Base-by-base conservation (phyloP, 2,797 vertebrate genomes). In the Acrossocheilus wenchowensis region DNA sequence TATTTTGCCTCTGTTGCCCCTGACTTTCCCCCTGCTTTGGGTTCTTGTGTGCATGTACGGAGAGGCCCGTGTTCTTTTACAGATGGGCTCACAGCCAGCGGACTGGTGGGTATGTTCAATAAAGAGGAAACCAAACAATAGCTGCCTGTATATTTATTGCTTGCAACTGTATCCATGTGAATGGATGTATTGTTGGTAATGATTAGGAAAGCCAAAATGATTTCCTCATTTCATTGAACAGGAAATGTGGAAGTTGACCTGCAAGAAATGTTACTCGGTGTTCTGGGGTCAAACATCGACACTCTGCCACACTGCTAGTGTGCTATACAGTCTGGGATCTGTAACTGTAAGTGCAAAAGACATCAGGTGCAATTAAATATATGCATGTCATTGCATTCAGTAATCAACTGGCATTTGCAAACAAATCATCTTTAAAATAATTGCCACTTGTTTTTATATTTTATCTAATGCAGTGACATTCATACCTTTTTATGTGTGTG, bases 251-350 rank as follows among this genome's bases (percentile, higher is more conserved):
- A 66, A 43, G 41, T 3, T 80, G 77, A 89, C 85, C 17, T 86
- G 85, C 30, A 71, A 74, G n/a, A 87, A 45, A 69, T 89, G 68
- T 52, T 39, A 78, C 14, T 83, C 54, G 0, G 77, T 84, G 60
- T 79, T 90, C 52, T 52, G 68, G 7, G 87, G 89, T 39, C 75
- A 39, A 14, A 87, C 78, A 12, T 68, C 39, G 26, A 62, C 54
- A 1, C 89, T 90, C 14, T 88, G 88, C 66, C 77, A 91, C 83
- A 90, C 86, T 1, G 57, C 88, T 14, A 90, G 88, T 68, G 80
- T 92, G 6, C 84, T 88, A 19, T 89, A 90, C 85, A 89, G 73
- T 77, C 83, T 89, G 78, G 86, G 89, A 66, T 92, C 91, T 17
- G 87, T 90, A 23, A 89, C 87, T 39, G 83, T 91, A 83, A 88